These are phyloP conservation scores for Eupithecia subfuscata DNA, from an alignment of 2,888 invertebrate species.

Conservation along the genomic window DNA sequence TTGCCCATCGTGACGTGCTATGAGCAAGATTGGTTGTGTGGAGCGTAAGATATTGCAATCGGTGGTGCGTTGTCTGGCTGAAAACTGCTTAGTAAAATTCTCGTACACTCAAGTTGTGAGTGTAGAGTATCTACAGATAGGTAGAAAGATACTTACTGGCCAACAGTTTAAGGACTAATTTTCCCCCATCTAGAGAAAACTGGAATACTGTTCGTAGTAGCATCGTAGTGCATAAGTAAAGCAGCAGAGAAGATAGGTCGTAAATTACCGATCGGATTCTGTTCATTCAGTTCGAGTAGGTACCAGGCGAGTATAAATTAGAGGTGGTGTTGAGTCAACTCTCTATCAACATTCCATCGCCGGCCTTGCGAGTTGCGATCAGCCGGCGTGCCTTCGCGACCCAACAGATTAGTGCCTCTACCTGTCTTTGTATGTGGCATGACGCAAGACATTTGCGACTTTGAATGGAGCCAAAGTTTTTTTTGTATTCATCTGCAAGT, in stretches of 20 bases:
- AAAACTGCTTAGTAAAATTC: background rate
- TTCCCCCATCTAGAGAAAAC: background rate
- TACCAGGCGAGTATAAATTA: conserved; percentile 59
- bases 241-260: background rate
- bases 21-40: conserved; percentile 8
- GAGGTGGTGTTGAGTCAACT: conserved; percentile 60
- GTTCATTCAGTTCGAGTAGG: conserved; percentile 31
- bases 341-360: conserved; percentile 69
- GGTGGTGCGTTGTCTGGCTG: background rate
- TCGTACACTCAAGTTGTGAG: background rate
- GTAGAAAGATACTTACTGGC: background rate
- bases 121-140: background rate
- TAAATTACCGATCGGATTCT: conserved; percentile 40
- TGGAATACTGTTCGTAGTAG: background rate
- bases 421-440: conserved; percentile 43
- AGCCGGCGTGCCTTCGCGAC: conserved; percentile 55
- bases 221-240: background rate
- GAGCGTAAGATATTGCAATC: conserved; percentile 23
- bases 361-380: conserved; percentile 65
- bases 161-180: background rate
- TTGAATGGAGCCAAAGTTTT: conserved; percentile 27
- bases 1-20: conserved; percentile 1
- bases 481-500: conserved; percentile 26
- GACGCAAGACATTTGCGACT: conserved; percentile 29
- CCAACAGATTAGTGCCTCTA: conserved; percentile 42